These are phyloP conservation scores for Petrolisthes cinctipes DNA, from an alignment of 2,888 invertebrate species.

Conservation along the genomic window DNA sequence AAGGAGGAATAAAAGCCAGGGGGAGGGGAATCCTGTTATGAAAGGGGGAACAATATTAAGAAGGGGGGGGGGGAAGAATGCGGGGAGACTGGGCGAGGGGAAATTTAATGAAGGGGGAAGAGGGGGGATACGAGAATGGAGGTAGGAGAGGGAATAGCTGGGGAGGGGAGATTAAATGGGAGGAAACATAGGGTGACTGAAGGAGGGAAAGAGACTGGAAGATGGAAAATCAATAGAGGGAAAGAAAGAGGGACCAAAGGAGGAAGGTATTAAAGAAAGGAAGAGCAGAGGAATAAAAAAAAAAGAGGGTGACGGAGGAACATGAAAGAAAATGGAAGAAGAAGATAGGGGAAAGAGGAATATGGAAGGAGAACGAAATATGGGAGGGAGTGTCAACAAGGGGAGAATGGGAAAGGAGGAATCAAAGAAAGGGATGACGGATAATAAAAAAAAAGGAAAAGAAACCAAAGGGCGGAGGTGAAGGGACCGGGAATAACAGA, in stretches of 20 bases:
- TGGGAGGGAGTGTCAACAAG: not conserved
- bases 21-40: not conserved
- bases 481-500: not conserved
- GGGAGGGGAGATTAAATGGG: not conserved
- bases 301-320: not conserved
- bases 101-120: not conserved
- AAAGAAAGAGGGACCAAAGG: not conserved
- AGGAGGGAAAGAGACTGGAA: not conserved
- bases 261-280: not conserved
- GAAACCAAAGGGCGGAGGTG: not conserved
- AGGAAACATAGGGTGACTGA: not conserved
- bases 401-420: not conserved
- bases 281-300: not conserved
- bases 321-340: not conserved
- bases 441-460: not conserved
- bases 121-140: conserved; percentile 6
- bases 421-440: not conserved
- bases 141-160: not conserved
- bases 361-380: no score
- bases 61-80: not conserved
- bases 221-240: not conserved
- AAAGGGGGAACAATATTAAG: not conserved
- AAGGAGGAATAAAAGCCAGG: conserved; percentile 3
- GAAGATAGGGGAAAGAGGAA: not conserved
- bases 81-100: not conserved